Conservation (phyloP, 1,140 invertebrate genomes). For the Drosophila sulfurigaster region DNA sequence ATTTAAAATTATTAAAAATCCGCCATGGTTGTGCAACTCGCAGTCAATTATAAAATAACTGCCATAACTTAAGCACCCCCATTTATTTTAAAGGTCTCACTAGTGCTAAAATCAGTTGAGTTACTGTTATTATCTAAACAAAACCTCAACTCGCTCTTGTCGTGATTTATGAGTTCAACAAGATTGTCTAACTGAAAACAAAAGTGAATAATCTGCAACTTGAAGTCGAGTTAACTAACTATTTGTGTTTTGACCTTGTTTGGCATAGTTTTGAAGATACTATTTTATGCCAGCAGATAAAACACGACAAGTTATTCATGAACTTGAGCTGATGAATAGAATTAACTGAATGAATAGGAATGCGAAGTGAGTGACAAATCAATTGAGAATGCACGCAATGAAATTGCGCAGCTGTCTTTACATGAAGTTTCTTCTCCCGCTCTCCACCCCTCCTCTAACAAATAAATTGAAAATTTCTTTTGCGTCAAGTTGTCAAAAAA, state of each 20-base stretch:
- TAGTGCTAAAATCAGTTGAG: neutral
- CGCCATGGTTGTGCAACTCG: neutral
- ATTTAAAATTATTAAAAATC: too few relatives aligned
- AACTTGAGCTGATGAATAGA: conserved; percentile 13
- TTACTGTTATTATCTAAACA: neutral
- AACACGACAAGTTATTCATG: conserved; percentile 6
- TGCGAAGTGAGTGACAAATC: conserved; percentile 28
- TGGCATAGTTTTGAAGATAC: conserved; percentile 23
- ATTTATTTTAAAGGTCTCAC: neutral
- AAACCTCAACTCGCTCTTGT: neutral
- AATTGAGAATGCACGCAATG: conserved; percentile 49
- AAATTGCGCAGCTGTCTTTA: conserved; percentile 63
- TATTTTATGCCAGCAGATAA: conserved; percentile 1
- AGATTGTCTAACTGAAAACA: neutral
- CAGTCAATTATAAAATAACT: neutral
- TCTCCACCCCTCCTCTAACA: neutral
- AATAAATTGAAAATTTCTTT: conserved; percentile 40
- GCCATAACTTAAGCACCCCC: neutral
- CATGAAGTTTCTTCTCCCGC: conserved; percentile 7
- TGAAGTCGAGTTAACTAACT: conserved; percentile 1
- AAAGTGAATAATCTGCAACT: conserved; percentile 2
- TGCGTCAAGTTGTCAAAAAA: conserved; percentile 25
- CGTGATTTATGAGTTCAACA: conserved; percentile 18
- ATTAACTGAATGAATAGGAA: conserved; percentile 21
- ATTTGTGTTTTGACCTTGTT: conserved; percentile 20